Base-by-base conservation (phyloP, 2,113 vertebrate genomes). In the Psophia crepitans region DNA sequence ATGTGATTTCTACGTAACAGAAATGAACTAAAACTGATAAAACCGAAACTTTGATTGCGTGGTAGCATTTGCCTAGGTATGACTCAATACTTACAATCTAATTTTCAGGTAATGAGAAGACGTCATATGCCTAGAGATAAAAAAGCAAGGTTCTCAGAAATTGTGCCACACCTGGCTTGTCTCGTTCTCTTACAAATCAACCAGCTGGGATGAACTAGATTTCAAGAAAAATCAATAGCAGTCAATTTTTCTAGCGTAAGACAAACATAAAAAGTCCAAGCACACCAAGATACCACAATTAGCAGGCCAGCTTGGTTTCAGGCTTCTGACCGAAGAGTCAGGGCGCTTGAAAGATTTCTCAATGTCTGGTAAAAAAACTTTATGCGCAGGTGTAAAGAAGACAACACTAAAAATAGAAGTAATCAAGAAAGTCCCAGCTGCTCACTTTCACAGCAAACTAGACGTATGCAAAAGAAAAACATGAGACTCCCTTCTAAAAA, bases 401-500 rank as follows among this genome's bases (percentile, higher is more conserved):
- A 83, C 3, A 2, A 54, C 53, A 66, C 93, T 94, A 97, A 94
- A 97, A 91, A 96, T 93, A 96, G 93, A 95, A 94, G 32, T 35
- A 95, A 96, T 96, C 91, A 93, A 83, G 66, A 91, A 86, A 90
- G 78, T 74, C 93, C 82, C 96, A 96, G 93, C 75, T 94, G 93
- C 89, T 96, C 84, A 84, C 65, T 97, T 94, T n/a, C 95, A 93
- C 53, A 84, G 93, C 35, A 17, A 92, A 91, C 84, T 91, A 96
- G 91, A 95, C 9, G 12, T 78, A 96, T 79, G 91, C 89, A 91
- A 93, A 95, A 91, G 94, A 71, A 95, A 94, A 93, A 96, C 89
- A 95, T 44, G 57, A 97, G 89, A 95, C 69, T 89, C 84, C 84
- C 32, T 89, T 93, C 95, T 95, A 95, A 95, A 96, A 96, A 96